Evolutionary conservation across 2,888 invertebrate genomes (phyloP), one percentile per base, ranked within the genome.

Genomic region (Serripes groenlandicus): DNA sequence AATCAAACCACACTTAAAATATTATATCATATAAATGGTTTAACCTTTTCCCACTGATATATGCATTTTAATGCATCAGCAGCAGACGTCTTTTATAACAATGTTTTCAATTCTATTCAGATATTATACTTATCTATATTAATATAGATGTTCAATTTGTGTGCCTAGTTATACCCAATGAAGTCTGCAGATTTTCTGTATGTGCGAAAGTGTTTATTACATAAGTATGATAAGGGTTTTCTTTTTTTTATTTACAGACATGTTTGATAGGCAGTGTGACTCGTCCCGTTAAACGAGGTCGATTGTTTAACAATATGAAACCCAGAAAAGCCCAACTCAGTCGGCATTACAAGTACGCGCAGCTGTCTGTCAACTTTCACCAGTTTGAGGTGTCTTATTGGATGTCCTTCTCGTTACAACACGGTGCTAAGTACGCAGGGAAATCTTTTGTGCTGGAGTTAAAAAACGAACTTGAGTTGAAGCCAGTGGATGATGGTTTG

Each of bases 371-470:
- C 91, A 97, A 97, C 0, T 95, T 99, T 73, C 98, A 99, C 92
- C 97, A 97, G 89, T 96, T 96, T 90, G 94, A 95, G 86, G 95
- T 98, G 11, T 97, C 97, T 93, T 99, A 99, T 95, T 99, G 99
- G 99, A 98, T 99, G 96, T 99, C 99, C 0, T 99, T 98, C 90
- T 98, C 98, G 0, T 97, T 98, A 96, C 98, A 98, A 93, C 96
- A 98, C 83, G 99, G 99, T 5, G 89, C 91, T 3, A 93, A 94
- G 72, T 90, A 94, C 71, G 80, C 89, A 23, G 92, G 94, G 4
- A 92, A 92, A 28, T 86, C 91, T 9, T 92, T 94, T 79, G 87
- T 87, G 34, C 83, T 94, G 69, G 89, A 91, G 71, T 83, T 92
- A 70, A 88, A 91, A 74, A 92, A 93, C 72, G 90, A 93, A 35